Evolutionary conservation across 2,797 vertebrate species (phyloP).

Genomic region (Poliocrania exsul): DNA sequence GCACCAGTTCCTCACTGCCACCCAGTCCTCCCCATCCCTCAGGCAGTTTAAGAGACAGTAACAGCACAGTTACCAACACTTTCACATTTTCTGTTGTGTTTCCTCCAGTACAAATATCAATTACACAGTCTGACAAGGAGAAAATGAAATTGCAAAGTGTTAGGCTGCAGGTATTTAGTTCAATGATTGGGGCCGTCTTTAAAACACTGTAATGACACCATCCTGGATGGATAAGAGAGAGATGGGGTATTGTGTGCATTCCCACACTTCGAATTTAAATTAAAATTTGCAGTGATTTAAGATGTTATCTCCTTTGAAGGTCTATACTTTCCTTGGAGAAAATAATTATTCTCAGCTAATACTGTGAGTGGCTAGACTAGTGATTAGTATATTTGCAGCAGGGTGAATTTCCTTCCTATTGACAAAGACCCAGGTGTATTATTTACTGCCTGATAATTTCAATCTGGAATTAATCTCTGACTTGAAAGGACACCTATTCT

Average conservation of each 20-base stretch:
- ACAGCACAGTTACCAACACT: slow-evolving; percentile 7
- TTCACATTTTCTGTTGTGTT: slow-evolving; percentile 43
- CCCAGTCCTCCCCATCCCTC: background rate
- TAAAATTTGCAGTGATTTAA: slow-evolving; percentile 59
- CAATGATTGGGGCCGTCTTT: slow-evolving; percentile 1
- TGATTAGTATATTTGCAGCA: slow-evolving; percentile 52
- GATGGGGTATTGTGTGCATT: background rate
- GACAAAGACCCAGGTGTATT: background rate
- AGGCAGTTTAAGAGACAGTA: background rate
- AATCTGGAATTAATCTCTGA: slow-evolving; percentile 5
- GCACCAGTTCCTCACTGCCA: background rate
- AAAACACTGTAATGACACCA: slow-evolving; percentile 16
- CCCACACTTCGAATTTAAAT: slow-evolving; percentile 35
- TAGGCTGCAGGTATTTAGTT: slow-evolving; percentile 47
- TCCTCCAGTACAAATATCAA: slow-evolving; percentile 47
- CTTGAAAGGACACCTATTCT: background rate
- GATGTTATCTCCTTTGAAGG: slow-evolving; percentile 20
- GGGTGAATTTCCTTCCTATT: slow-evolving; percentile 47
- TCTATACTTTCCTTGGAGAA: slow-evolving; percentile 32
- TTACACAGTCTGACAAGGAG: slow-evolving; percentile 54
- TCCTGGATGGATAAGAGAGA: background rate
- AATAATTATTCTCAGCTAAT: slow-evolving; percentile 69
- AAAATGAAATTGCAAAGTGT: slow-evolving; percentile 47
- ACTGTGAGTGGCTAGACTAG: slow-evolving; percentile 2
- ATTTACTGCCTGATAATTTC: slow-evolving; percentile 26